These are phyloP conservation scores for Albula glossodonta DNA, from an alignment of 2,113 vertebrate species.

Conservation along the genomic window DNA sequence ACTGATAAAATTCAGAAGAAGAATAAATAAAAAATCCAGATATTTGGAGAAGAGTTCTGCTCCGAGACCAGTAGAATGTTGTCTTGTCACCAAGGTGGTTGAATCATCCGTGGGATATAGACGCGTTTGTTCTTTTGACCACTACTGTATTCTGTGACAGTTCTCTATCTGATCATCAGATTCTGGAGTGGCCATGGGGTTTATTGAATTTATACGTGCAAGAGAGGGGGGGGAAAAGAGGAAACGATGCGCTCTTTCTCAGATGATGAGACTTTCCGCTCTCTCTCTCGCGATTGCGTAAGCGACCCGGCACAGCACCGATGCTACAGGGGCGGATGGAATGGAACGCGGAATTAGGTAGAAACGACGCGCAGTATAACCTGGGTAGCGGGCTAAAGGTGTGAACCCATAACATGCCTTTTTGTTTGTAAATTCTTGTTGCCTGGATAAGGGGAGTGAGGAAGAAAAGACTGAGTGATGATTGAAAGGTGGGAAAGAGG, in stretches of 20 bases:
- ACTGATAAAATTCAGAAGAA: neutral
- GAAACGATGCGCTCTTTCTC: neutral
- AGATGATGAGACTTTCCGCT: constrained; percentile 11
- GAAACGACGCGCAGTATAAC: neutral
- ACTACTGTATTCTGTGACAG: neutral
- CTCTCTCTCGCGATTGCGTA: constrained; percentile 2
- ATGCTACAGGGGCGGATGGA: neutral
- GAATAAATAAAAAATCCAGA: neutral
- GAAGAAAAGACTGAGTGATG: neutral
- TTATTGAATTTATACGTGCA: neutral
- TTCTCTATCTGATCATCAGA: neutral
- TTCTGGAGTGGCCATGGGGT: neutral
- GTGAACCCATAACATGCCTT: neutral
- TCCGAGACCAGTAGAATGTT: neutral
- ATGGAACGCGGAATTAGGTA: neutral
- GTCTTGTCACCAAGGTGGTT: neutral
- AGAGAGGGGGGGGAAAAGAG: neutral
- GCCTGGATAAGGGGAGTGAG: neutral
- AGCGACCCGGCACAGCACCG: neutral
- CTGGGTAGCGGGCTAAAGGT: neutral
- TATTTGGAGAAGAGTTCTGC: neutral
- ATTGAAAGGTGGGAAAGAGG: neutral
- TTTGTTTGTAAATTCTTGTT: neutral
- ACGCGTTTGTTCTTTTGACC: neutral
- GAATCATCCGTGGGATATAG: neutral